A percentile compares a stretch with the other conserved stretches of the same genome.
These are phyloP conservation scores for Chondrilla cf. caribensis DNA, from an alignment of 37 sponge, comb jelly and placozoan species.

Conservation along the genomic window DNA sequence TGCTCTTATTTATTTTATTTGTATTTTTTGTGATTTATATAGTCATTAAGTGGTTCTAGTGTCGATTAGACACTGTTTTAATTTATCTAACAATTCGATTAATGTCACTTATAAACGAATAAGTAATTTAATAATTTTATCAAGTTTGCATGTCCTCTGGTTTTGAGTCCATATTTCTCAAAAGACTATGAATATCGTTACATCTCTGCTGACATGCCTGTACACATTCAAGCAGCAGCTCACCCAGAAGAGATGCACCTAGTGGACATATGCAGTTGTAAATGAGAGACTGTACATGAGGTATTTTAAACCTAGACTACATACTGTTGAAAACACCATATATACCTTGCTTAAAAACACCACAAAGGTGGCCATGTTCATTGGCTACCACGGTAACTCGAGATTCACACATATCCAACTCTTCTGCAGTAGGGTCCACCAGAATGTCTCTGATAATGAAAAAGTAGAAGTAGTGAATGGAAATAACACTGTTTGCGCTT, in stretches of 20 bases:
- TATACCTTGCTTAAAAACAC: constrained; percentile 37
- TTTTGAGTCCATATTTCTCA: background rate
- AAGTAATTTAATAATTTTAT: background rate
- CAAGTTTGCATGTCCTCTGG: no score
- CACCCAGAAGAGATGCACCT: background rate
- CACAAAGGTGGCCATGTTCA: background rate
- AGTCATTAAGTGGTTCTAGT: constrained; percentile 51
- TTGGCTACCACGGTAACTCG: constrained; percentile 13
- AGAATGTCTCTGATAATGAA: constrained; percentile 31
- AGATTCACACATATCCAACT: constrained; percentile 27
- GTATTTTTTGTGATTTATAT: constrained; percentile 69
- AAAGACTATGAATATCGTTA: constrained; percentile 3
- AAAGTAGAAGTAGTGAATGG: background rate
- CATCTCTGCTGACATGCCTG: background rate
- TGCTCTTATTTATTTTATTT: constrained; percentile 60
- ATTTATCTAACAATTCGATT: no score
- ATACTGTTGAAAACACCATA: no score
- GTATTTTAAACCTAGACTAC: no score
- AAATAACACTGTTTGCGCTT: background rate
- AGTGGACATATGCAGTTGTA: background rate
- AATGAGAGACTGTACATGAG: no score
- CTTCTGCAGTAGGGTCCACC: constrained; percentile 55
- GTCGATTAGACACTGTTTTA: background rate
- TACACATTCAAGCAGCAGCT: background rate
- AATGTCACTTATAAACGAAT: no score